A percentile compares a stretch with the other conserved stretches of the same genome.
Conservation (phyloP, 1,140 invertebrate species). For the Phortica variegata region DNA sequence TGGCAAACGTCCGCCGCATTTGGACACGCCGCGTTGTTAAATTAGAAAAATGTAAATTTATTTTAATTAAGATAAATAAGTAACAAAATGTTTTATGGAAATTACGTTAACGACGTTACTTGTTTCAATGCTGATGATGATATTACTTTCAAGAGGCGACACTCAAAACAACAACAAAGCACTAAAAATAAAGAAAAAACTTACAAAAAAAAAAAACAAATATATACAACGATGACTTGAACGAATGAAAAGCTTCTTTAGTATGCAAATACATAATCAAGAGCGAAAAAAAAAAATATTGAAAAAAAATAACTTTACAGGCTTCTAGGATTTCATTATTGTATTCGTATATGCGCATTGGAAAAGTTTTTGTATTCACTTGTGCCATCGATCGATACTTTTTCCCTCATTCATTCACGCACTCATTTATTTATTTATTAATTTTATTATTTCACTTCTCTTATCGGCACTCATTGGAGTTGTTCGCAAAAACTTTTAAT, state of each 20-base stretch:
- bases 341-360: slow-evolving; percentile 36
- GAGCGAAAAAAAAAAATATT: slow-evolving; percentile 15
- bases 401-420: slow-evolving; percentile 21
- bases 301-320: no score
- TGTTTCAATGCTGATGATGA: slow-evolving; percentile 29
- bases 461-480: slow-evolving; percentile 43
- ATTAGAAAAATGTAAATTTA: slow-evolving; percentile 58
- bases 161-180: no score
- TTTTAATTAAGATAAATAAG: slow-evolving; percentile 58
- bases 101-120: slow-evolving; percentile 43
- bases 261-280: slow-evolving; percentile 50
- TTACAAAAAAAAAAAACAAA: no score
- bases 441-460: slow-evolving; percentile 33
- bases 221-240: no score
- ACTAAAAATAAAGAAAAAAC: no score
- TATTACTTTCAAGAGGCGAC: slow-evolving; percentile 46
- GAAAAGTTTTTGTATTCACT: slow-evolving; percentile 28
- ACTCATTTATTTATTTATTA: slow-evolving; percentile 12
- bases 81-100: slow-evolving; percentile 58
- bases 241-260: slow-evolving; percentile 34
- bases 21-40: slow-evolving; percentile 44
- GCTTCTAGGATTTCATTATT: no score
- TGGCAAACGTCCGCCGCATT: slow-evolving; percentile 2
- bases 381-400: slow-evolving; percentile 36
- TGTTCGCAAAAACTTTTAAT: slow-evolving; percentile 47